Conservation (phyloP, 2,797 vertebrate genomes). For the Geotrypetes seraphini region DNA sequence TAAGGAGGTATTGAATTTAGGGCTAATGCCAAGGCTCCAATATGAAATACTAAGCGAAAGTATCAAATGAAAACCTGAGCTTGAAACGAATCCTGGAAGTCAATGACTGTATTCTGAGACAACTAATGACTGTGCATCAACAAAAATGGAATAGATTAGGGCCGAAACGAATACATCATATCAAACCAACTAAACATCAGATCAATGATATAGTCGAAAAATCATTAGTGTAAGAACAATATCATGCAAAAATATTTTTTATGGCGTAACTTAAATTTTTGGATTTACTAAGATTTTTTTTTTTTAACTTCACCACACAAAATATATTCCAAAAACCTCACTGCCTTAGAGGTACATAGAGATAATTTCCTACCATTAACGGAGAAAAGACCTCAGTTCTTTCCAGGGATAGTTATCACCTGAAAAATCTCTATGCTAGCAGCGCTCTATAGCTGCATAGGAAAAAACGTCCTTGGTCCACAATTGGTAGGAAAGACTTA, state of each 20-base stretch:
- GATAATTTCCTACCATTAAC: too few relatives aligned
- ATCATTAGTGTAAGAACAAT: not conserved
- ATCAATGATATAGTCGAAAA: not conserved
- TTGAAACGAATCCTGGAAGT: slow-evolving; percentile 8
- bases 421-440: too few relatives aligned
- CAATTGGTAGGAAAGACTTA: too few relatives aligned
- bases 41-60: slow-evolving; percentile 2
- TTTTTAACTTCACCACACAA: too few relatives aligned
- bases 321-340: too few relatives aligned
- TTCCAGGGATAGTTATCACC: too few relatives aligned
- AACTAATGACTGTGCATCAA: not conserved
- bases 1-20: not conserved
- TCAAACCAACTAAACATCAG: not conserved
- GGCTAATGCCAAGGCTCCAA: slow-evolving; percentile 8
- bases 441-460: too few relatives aligned
- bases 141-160: not conserved
- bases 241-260: not conserved
- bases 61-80: too few relatives aligned
- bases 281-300: too few relatives aligned
- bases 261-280: slow-evolving; percentile 15
- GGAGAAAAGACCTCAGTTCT: too few relatives aligned
- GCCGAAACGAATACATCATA: not conserved
- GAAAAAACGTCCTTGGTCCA: too few relatives aligned
- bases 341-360: too few relatives aligned
- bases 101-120: not conserved